Evolutionary conservation across 1,140 invertebrate genomes (phyloP), one percentile per base, ranked within the genome.

Genomic region (Cephus cinctus): DNA sequence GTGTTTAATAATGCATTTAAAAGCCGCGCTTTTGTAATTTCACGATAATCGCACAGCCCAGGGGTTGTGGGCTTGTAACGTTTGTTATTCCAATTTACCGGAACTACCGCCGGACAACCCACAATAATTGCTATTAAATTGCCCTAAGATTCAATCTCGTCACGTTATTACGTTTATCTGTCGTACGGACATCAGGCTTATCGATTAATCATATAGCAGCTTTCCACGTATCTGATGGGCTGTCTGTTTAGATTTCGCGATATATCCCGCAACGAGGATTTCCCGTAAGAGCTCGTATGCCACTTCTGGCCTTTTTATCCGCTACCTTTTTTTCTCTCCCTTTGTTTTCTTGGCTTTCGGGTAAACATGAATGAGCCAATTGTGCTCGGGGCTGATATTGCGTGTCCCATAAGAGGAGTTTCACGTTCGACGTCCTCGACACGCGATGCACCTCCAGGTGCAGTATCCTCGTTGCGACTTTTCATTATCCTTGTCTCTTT

Each of bases 1-100:
- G n/a, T n/a, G n/a, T n/a, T n/a, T n/a, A n/a, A n/a, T n/a, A n/a
- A n/a, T n/a, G n/a, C n/a, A n/a, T n/a, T n/a, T n/a, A n/a, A n/a
- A n/a, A n/a, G n/a, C n/a, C n/a, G n/a, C n/a, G n/a, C n/a, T n/a
- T n/a, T n/a, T n/a, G n/a, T n/a, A n/a, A n/a, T n/a, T n/a, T n/a
- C n/a, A n/a, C n/a, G n/a, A n/a, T n/a, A n/a, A n/a, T n/a, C n/a
- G n/a, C n/a, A n/a, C n/a, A n/a, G n/a, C n/a, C n/a, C n/a, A n/a
- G n/a, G n/a, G n/a, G n/a, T n/a, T n/a, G n/a, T n/a, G n/a, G n/a
- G n/a, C n/a, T n/a, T n/a, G n/a, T n/a, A n/a, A 18, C 46, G 40
- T 64, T 63, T 59, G 50, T 59, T 55, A 52, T n/a, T n/a, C n/a
- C 56, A 61, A 65, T 65, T 65, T 60, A 50, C 57, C 61, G 47